Conservation (phyloP, 1,140 invertebrate species). For the Lucilia cuprina region DNA sequence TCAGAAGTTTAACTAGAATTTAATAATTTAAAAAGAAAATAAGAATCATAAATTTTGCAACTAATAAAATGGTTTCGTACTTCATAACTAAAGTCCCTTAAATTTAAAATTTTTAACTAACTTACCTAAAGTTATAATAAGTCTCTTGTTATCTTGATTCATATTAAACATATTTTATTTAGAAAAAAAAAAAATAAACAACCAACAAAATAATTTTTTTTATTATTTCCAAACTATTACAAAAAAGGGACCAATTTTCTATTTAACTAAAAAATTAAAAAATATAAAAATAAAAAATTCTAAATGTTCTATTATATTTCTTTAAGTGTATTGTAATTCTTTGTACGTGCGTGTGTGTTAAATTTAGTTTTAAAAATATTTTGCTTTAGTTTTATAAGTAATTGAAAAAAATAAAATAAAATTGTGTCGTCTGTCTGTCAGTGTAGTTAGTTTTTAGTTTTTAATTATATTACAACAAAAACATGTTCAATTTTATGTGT, state of each 20-base stretch:
- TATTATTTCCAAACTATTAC: not conserved
- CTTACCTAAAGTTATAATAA: no score
- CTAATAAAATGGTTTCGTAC: no score
- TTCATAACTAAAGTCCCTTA: no score
- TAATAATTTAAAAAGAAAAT: no score
- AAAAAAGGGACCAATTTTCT: not conserved
- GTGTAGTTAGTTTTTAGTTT: constrained; percentile 2
- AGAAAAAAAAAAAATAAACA: not conserved
- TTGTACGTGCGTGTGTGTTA: not conserved
- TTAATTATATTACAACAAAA: not conserved
- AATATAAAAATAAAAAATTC: not conserved
- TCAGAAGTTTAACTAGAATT: no score
- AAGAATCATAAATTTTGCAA: no score
- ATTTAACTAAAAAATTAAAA: not conserved
- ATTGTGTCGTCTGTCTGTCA: not conserved
- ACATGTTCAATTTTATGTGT: not conserved
- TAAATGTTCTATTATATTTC: not conserved
- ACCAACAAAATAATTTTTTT: not conserved
- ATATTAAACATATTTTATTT: no score
- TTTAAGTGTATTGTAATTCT: not conserved
- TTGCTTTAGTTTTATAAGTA: not conserved
- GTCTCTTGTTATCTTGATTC: no score
- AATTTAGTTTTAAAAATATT: not conserved
- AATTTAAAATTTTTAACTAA: no score
- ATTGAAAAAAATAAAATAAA: no score